A percentile compares a stretch with the other conserved stretches of the same genome.
These are phyloP conservation scores for Helicoverpa assulta DNA, from an alignment of 2,888 invertebrate genomes.

Conservation along the genomic window DNA sequence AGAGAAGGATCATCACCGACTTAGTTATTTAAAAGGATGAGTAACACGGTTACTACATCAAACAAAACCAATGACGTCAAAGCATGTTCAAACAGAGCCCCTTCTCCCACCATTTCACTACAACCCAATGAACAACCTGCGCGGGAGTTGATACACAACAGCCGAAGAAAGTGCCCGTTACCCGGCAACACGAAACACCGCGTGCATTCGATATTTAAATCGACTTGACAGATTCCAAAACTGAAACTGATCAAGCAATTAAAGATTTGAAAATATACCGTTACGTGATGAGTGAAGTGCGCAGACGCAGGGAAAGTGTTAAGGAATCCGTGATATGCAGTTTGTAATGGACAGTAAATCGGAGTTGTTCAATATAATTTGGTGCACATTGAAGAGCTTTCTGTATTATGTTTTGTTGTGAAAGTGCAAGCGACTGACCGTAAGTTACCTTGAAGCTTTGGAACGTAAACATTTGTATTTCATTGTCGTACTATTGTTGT, in stretches of 20 bases:
- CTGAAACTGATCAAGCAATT: slow-evolving; percentile 29
- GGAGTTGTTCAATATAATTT: slow-evolving; percentile 41
- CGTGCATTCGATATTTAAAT: slow-evolving; percentile 32
- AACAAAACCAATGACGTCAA: slow-evolving; percentile 22
- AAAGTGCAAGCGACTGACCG: slow-evolving; percentile 65
- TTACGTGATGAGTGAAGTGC: slow-evolving; percentile 40
- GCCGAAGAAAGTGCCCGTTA: slow-evolving; percentile 79
- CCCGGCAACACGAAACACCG: slow-evolving; percentile 42
- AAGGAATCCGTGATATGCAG: slow-evolving; percentile 29
- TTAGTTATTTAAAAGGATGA: slow-evolving; percentile 4
- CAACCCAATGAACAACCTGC: slow-evolving; percentile 67
- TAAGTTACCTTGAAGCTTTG: slow-evolving; percentile 52
- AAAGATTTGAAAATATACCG: slow-evolving; percentile 9
- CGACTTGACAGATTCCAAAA: slow-evolving; percentile 29
- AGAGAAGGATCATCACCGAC: neutral
- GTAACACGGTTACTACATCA: neutral
- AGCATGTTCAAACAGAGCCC: slow-evolving; percentile 32
- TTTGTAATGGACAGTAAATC: slow-evolving; percentile 34
- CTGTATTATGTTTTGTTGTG: slow-evolving; percentile 66
- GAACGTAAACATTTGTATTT: slow-evolving; percentile 25
- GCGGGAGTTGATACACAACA: slow-evolving; percentile 74
- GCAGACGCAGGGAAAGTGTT: slow-evolving; percentile 43
- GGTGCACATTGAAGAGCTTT: slow-evolving; percentile 46
- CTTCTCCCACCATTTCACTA: slow-evolving; percentile 76
- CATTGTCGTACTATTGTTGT: neutral